These are phyloP conservation scores for Speoplatyrhinus poulsoni DNA, from an alignment of 2,113 vertebrate species.

Conservation along the genomic window DNA sequence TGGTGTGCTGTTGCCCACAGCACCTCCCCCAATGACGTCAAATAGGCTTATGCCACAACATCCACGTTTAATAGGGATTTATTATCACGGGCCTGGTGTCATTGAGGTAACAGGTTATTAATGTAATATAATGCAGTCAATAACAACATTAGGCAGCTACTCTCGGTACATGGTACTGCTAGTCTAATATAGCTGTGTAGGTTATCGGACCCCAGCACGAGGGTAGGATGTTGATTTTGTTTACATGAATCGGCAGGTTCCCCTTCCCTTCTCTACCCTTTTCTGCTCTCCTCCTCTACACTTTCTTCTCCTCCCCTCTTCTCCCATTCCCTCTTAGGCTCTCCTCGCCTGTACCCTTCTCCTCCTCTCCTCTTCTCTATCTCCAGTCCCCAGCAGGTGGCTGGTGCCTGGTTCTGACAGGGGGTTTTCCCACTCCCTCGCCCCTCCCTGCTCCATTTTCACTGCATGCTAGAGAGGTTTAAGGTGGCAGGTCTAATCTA, in stretches of 20 bases:
- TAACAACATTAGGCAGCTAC: no score
- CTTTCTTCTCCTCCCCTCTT: background rate
- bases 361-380: conserved; percentile 14
- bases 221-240: conserved; percentile 2
- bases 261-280: background rate
- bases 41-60: background rate
- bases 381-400: conserved; percentile 54
- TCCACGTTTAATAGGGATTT: background rate
- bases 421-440: conserved; percentile 65
- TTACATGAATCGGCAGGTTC: background rate
- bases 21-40: no score
- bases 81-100: no score
- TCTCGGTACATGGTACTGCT: background rate
- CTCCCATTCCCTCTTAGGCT: background rate
- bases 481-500: conserved; percentile 61
- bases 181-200: background rate
- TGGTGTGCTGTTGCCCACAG: no score
- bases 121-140: no score
- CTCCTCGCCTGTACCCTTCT: conserved; percentile 1
- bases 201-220: background rate
- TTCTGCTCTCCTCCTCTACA: background rate
- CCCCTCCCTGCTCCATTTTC: conserved; percentile 27
- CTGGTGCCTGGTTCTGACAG: conserved; percentile 49
- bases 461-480: conserved; percentile 37
- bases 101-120: no score